Evolutionary conservation across 1,140 invertebrate genomes (phyloP), one percentile per base, ranked within the genome.

Genomic region (Drosophila ficusphila): DNA sequence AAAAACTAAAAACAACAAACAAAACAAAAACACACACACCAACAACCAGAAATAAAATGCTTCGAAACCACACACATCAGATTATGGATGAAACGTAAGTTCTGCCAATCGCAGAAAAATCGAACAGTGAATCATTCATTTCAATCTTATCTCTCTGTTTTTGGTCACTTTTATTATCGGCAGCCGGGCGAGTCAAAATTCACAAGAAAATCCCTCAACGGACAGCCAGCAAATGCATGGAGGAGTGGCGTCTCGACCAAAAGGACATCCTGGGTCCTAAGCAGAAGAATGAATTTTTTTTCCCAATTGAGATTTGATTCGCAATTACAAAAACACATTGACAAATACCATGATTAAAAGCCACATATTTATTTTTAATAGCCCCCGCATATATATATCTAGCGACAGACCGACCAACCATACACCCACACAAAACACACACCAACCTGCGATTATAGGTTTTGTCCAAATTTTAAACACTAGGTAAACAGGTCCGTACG

Each of bases 391-490:
- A 53, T 21, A 51, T 42, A 44, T 39, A 60, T 70, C 51, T 52
- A 51, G 42, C 31, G 31, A 57, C 19, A 31, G 34, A 48, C 36
- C 11, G 25, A 56, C 29, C 29, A 46, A 38, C 39, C 25, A 64
- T 14, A n/a, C 44, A 74, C 33, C 16, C 41, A 64, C 27, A 34
- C 27, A 39, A 39, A 14, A 60, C 29, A 48, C 34, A 34, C 27
- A 36, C 42, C 54, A 38, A 48, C 57, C 49, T 58, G 60, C 62
- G 61, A 52, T 72, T 49, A 74, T 65, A 60, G 62, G 58, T 81
- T 81, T 72, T 79, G 77, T 79, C 77, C 72, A 76, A 79, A 71
- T 76, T 81, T 60, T 64, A 64, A 67, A 82, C 72, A 61, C 53
- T 70, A 81, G 72, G 69, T 42, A 76, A 82, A 74, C 72, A 64